Evolutionary conservation across 2,888 invertebrate genomes (phyloP).

Genomic region (Strigamia maritima): DNA sequence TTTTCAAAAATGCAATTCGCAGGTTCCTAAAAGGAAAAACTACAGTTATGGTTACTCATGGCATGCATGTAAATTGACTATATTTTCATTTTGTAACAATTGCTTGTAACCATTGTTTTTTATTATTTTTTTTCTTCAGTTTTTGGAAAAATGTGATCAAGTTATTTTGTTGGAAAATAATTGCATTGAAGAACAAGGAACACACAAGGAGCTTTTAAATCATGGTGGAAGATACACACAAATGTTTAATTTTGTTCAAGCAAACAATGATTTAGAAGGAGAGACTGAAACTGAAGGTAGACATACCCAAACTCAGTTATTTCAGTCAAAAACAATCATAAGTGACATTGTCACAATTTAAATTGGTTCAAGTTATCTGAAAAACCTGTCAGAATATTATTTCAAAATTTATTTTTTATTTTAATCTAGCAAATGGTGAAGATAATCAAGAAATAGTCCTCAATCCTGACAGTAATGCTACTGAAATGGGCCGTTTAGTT

Average conservation of each 20-base stretch:
- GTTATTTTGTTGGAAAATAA: constrained; percentile 53
- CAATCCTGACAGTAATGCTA: background rate
- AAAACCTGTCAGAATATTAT: too few relatives aligned
- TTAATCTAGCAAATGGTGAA: background rate
- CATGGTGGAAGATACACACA: constrained; percentile 51
- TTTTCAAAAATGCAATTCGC: constrained; percentile 55
- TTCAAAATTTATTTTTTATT: background rate
- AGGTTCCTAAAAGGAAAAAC: constrained; percentile 49
- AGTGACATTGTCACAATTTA: too few relatives aligned
- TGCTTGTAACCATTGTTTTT: background rate
- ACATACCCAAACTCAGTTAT: too few relatives aligned
- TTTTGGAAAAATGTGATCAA: constrained; percentile 58
- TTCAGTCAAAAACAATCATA: too few relatives aligned
- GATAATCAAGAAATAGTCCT: background rate
- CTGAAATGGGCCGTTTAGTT: constrained; percentile 22
- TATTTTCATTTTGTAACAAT: background rate
- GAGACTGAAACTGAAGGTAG: constrained; percentile 26
- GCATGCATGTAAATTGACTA: constrained; percentile 46
- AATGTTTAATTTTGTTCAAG: constrained; percentile 45
- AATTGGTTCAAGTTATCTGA: too few relatives aligned
- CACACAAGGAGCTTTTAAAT: constrained; percentile 53
- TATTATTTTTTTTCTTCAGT: constrained; percentile 54
- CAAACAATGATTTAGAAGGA: constrained; percentile 42
- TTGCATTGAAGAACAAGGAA: constrained; percentile 53
- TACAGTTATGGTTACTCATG: constrained; percentile 50